Conservation (phyloP, 2,113 vertebrate genomes). For the Nipponia nippon region DNA sequence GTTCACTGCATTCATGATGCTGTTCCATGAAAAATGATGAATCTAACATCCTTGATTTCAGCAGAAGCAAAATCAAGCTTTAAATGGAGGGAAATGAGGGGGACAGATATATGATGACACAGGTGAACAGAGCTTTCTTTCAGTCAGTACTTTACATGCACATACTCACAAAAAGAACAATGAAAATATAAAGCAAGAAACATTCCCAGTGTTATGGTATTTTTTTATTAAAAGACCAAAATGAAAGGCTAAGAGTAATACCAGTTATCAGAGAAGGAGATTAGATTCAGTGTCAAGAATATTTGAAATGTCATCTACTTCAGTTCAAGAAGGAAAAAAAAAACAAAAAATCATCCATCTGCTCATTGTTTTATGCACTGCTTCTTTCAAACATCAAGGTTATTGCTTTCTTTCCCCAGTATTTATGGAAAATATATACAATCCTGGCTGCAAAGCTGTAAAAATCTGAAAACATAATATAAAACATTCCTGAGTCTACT, state of each 20-base stretch:
- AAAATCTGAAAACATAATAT: conserved; percentile 62
- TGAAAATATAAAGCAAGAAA: background rate
- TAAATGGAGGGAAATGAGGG: background rate
- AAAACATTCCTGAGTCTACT: conserved; percentile 24
- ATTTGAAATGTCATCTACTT: conserved; percentile 13
- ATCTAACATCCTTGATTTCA: background rate
- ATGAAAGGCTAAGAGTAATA: background rate
- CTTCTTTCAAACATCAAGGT: conserved; percentile 39
- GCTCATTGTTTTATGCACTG: conserved; percentile 46
- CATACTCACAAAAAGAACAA: background rate
- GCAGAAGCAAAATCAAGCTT: background rate
- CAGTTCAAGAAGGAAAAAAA: background rate
- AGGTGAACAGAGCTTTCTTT: background rate
- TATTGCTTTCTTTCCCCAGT: conserved; percentile 47
- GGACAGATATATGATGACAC: background rate
- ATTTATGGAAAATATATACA: conserved; percentile 63
- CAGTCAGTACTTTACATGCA: background rate
- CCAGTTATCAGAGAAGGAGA: background rate
- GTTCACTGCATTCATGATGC: background rate
- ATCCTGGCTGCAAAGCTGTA: conserved; percentile 22
- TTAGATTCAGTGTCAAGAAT: conserved; percentile 22
- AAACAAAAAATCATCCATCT: background rate
- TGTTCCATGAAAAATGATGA: background rate
- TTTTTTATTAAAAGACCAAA: conserved; percentile 49
- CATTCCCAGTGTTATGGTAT: background rate